Percentiles rank a stretch among this genome's conserved stretches.
phyloP scores from a whole-genome alignment of 2,888 invertebrate species.

The Ecdyonurus torrentis region DNA sequence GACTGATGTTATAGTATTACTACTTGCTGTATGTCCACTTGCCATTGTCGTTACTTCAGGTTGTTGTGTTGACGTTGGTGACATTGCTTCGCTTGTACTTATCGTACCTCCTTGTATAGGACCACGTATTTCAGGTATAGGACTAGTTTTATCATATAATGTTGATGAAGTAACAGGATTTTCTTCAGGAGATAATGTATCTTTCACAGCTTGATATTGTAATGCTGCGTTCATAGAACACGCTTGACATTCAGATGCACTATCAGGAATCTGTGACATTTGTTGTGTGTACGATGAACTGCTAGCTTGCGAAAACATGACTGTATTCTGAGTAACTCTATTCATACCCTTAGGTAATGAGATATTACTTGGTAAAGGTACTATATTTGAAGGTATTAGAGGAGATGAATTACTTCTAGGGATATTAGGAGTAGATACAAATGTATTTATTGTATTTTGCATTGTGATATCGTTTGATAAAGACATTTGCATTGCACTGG shows the following conservation, averaged over 20 bases:
- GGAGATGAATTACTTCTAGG: conserved; percentile 10
- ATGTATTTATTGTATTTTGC: too few species aligned
- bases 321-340: neutral
- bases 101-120: conserved; percentile 74
- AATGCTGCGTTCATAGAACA: neutral
- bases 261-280: neutral
- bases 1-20: conserved; percentile 68
- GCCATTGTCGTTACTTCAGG: conserved; percentile 40
- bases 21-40: conserved; percentile 56
- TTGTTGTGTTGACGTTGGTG: neutral
- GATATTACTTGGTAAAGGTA: conserved; percentile 14
- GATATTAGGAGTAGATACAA: neutral
- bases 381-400: neutral
- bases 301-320: neutral
- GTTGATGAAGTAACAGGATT: conserved; percentile 52
- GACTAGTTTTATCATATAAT: conserved; percentile 35
- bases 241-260: conserved; percentile 1
- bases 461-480: too few species aligned
- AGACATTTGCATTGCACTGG: too few species aligned
- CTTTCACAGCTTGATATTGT: conserved; percentile 1
- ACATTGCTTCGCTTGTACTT: conserved; percentile 41
- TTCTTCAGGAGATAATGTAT: conserved; percentile 17
- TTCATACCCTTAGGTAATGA: neutral
- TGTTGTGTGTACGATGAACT: neutral
- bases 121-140: conserved; percentile 38